Evolutionary conservation across 2,113 vertebrate species (phyloP), one percentile per base, ranked within the genome.

Genomic region (Prochilodus magdalenae): DNA sequence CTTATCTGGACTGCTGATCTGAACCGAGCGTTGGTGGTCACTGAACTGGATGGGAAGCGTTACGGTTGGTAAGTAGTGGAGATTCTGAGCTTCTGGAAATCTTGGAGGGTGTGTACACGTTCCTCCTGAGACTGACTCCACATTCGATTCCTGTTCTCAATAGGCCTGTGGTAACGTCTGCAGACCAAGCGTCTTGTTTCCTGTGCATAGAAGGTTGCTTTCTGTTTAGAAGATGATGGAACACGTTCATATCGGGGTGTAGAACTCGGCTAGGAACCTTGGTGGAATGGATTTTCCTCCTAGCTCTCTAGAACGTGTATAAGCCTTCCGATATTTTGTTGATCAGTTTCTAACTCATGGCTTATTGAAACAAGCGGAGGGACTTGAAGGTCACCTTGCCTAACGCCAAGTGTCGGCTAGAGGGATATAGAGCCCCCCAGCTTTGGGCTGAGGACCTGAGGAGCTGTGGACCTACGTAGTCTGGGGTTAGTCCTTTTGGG

Each of bases 21-120:
- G 15, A 59, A 12, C n/a, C 29, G 30, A 36, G 0, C 15, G 27
- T 75, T 59, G 65, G 73, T 16, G 20, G 27, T 30, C 8, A 55
- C 30, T 51, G n/a, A 75, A 55, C 51, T 80, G 82, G 65, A 84
- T 85, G 83, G 83, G 81, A 80, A 85, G 85, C 24, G 47, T 85
- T 27, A 73, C 72, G 13, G 69, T 85, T 16, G 89, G 87, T 88
- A 85, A 88, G 88, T 88, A 44, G 20, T 2, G 16, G 40, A 30
- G 53, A 44, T 67, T 7, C 51, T 14, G 26, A 69, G 26, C 16
- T 60, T 44, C 5, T 36, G 63, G 53, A n/a, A 5, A 16, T 63
- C 51, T 30, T 72, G 22, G 8, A 55, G 36, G 55, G 13, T 47
- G 22, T 5, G 12, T 60, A 44, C n/a, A 29, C 22, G 26, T 53